Evolutionary conservation across 2,797 vertebrate genomes (phyloP).

Genomic region (Hydrophis major): DNA sequence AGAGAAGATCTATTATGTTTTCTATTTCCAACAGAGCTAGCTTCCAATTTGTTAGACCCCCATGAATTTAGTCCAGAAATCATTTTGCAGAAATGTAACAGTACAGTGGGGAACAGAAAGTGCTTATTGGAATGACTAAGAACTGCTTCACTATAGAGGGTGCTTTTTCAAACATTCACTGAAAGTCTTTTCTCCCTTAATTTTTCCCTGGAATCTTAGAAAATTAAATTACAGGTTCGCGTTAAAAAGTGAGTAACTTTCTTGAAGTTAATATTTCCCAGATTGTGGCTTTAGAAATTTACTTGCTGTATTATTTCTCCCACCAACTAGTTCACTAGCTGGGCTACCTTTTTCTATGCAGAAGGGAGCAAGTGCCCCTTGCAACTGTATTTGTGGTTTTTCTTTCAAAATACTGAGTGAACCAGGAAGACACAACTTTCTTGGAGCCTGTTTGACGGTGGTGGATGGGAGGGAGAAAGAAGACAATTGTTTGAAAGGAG

Average conservation of each 20-base stretch:
- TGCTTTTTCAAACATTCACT: not conserved
- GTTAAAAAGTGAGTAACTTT: not conserved
- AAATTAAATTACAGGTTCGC: not conserved
- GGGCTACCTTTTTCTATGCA: not conserved
- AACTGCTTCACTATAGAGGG: not conserved
- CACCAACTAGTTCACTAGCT: not conserved
- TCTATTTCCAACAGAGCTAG: not conserved
- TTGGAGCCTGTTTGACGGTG: not conserved
- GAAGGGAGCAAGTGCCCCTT: not conserved
- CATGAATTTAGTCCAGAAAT: not conserved
- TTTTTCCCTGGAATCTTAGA: not conserved
- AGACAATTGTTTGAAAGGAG: not conserved
- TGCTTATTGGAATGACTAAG: not conserved
- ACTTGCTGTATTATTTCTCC: not conserved
- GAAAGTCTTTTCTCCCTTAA: not conserved
- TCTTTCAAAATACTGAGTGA: not conserved
- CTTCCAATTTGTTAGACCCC: not conserved
- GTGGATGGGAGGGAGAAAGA: not conserved
- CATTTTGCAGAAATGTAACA: not conserved
- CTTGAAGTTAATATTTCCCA: not conserved
- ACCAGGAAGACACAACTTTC: not conserved
- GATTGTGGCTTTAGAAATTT: not conserved
- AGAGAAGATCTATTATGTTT: not conserved
- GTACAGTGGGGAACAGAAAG: not conserved
- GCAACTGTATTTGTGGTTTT: not conserved